Base-by-base conservation (phyloP, 2,113 vertebrate species). In the Chloroceryle aenea region DNA sequence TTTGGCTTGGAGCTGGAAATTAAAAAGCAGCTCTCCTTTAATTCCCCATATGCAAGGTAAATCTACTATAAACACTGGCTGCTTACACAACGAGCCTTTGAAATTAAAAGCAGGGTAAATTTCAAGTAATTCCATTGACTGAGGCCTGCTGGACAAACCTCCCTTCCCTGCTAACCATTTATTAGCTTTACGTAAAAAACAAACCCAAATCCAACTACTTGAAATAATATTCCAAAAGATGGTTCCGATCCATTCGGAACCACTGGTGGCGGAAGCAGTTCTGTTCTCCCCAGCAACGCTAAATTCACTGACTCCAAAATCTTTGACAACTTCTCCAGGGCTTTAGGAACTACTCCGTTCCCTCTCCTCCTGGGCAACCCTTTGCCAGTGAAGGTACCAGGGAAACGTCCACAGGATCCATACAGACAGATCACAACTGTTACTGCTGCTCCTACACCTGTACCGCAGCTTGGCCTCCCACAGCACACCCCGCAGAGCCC, bases 101-200 rank as follows among this genome's bases (percentile, higher is more conserved):
- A 93, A 96, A 95, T 91, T 38, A 83, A 90, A 94, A 85, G 85
- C 87, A 74, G 21, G 32, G 85, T 89, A 90, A 85, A 86, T 91
- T 93, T 94, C 92, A 93, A 72, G 71, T 66, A 82, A 66, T 55
- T 77, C 78, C 55, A 87, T 30, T 77, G 42, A 61, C 48, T 20
- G 9, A 85, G 42, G 85, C 90, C 90, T 90, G 67, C 63, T 76
- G 63, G 78, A 80, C 75, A 81, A 58, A 56, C 14, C 23, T 87
- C 43, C 55, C 14, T 82, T 43, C 20, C 66, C 30, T 36, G 26
- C 26, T 75, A 78, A 81, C 47, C 48, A 21, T 43, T 77, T 68
- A 91, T 30, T 81, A 27, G 69, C 36, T 26, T 45, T 52, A 18
- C 2, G 47, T 14, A 19, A 43, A 30, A 6, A 64, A 40, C 67